Conservation (phyloP, 2,797 vertebrate species). For the Crenuchus spilurus region DNA sequence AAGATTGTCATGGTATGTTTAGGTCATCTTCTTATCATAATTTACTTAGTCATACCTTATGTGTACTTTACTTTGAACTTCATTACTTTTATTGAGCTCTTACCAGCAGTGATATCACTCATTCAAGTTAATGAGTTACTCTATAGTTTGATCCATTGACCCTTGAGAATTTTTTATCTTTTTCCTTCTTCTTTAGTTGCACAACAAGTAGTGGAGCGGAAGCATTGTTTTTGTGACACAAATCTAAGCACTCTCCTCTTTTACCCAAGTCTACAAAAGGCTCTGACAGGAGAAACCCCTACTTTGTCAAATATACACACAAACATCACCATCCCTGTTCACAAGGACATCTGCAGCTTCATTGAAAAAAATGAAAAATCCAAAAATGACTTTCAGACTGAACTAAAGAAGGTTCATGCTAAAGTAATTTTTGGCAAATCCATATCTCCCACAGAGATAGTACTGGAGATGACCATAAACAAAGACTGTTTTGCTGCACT, state of each 20-base stretch:
- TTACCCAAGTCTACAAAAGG: slow-evolving; percentile 54
- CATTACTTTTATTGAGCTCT: no score
- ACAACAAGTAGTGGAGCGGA: slow-evolving; percentile 45
- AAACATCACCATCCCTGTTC: slow-evolving; percentile 41
- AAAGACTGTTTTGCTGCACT: slow-evolving; percentile 50
- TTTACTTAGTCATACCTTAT: no score
- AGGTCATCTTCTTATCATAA: background rate
- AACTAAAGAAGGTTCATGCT: slow-evolving; percentile 45
- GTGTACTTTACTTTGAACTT: no score
- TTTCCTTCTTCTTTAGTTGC: slow-evolving; percentile 54
- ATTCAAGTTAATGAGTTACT: background rate
- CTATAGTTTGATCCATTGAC: background rate
- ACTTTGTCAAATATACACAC: slow-evolving; percentile 31
- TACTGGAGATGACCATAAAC: slow-evolving; percentile 54
- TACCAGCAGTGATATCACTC: no score
- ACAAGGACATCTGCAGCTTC: slow-evolving; percentile 34
- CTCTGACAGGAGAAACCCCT: slow-evolving; percentile 50
- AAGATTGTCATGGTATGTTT: slow-evolving; percentile 56
- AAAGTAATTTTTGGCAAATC: slow-evolving; percentile 40
- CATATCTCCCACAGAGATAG: slow-evolving; percentile 16
- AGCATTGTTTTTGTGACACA: slow-evolving; percentile 49
- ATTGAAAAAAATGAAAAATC: slow-evolving; percentile 35
- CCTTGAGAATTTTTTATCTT: background rate
- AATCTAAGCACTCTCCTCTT: slow-evolving; percentile 48
- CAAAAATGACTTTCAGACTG: slow-evolving; percentile 48